Evolutionary conservation across 2,797 vertebrate species (phyloP), one percentile per base, ranked within the genome.

Genomic region (Epinephelus malabaricus): DNA sequence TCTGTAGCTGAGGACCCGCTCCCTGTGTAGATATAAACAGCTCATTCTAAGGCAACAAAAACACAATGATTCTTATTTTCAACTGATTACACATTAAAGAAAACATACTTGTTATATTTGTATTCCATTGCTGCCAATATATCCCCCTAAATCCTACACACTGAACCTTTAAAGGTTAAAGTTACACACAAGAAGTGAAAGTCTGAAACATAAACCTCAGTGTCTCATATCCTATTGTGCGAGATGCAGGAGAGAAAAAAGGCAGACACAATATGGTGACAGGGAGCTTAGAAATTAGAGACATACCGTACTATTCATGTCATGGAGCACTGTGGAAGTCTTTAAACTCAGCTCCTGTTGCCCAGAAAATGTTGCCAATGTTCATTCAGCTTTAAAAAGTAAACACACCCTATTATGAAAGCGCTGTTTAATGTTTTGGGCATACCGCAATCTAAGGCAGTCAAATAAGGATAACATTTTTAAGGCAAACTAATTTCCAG

Each of bases 401-500:
- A 49, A 81, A 69, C 38, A 60, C 53, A 56, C 14, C 25, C n/a
- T 17, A 30, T 70, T 23, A 47, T 25, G 15, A 82, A 86, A 76
- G 27, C 34, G 0, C 2, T 65, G 3, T 66, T 82, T 55, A 30
- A 55, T 47, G 30, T 69, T 50, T 59, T 15, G 2, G 14, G 18
- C 64, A 40, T 12, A 34, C 53, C 55, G 49, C 50, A 79, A 43
- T 79, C 10, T 51, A 14, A 23, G 38, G 43, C 14, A 69, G 69
- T 72, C 65, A 71, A 78, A 62, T n/a, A 46, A 30, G 14, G 5
- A 60, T 68, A 30, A 64, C 30, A 68, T 55, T 65, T 7, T 34
- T 19, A 60, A 69, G 38, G 49, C 38, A 78, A 82, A 81, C 38
- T 38, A 17, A 72, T 86, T 81, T 83, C 67, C 77, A 86, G 88